Base-by-base conservation (phyloP, 2,797 vertebrate species). In the Urosaurus nigricauda region DNA sequence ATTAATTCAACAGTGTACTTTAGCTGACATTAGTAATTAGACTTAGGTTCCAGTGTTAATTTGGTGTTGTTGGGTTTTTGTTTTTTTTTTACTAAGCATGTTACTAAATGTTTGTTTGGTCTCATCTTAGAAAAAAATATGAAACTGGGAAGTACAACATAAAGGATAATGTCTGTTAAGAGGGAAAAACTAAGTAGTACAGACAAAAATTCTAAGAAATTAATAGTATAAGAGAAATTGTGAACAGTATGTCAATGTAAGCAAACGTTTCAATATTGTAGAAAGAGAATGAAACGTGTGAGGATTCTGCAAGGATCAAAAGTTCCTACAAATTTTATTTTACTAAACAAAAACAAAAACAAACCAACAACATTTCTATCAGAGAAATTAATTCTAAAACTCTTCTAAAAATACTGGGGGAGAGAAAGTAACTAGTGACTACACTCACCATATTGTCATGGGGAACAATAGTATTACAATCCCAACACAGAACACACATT, bases 131-230 rank as follows among this genome's bases (percentile, higher is more conserved):
- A 51, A 87, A 58, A 32, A 86, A 83, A 40, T 7, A 77, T 17
- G 16, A 40, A 75, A 63, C 37, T 58, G 58, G 19, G 29, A 75
- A 79, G n/a, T 24, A 3, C 14, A 53, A 1, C 13, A 43, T 4
- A 70, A 71, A 84, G 40, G 35, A 84, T 43, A 6, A 13, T 40
- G 32, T 0, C 8, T 78, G 32, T 16, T 16, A 51, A 32, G n/a
- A 58, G n/a, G 60, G 13, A 19, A 51, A 47, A 37, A 24, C 19
- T 26, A 24, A 85, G 37, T 24, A 83, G 12, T 80, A 24, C 40
- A 83, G 16, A 75, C 24, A n/a, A 79, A 88, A 83, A 78, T 40
- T 32, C 14, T 77, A 77, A 68, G 6, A 84, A 35, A 68, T 26
- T 7, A 9, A 58, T 56, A 47, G 6, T 35, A 2, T 29, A 71